phyloP scores from a whole-genome alignment of 2,888 invertebrate genomes.

The Netelia inedita region DNA sequence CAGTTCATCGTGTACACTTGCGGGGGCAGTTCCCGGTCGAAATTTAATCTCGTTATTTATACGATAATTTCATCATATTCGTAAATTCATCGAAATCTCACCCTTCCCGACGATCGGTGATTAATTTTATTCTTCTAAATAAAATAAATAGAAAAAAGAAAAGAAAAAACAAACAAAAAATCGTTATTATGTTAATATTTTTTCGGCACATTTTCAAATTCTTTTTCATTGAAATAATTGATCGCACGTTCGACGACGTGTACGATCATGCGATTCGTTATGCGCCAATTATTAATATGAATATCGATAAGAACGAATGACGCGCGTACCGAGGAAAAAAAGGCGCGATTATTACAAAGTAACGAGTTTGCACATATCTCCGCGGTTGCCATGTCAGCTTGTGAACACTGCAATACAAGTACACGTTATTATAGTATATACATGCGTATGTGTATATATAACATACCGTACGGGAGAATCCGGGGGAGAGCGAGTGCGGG shows the following conservation, averaged over 20 bases:
- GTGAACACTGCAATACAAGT: background rate
- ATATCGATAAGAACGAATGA: background rate
- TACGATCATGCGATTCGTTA: too few species aligned
- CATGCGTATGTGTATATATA: background rate
- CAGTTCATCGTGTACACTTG: slow-evolving; percentile 41
- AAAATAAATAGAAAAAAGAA: too few species aligned
- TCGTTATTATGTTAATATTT: too few species aligned
- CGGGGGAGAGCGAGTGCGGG: slow-evolving; percentile 75
- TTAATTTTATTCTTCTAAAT: too few species aligned
- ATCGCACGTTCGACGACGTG: too few species aligned
- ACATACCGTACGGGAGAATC: slow-evolving; percentile 45
- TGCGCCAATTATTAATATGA: too few species aligned
- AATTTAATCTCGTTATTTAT: background rate
- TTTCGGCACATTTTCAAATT: too few species aligned
- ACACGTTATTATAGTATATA: background rate
- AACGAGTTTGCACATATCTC: background rate
- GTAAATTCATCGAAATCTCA: too few species aligned
- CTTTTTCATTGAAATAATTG: too few species aligned
- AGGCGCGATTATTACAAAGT: background rate
- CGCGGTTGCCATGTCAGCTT: slow-evolving; percentile 20
- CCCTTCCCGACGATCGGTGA: too few species aligned
- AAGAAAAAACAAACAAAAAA: too few species aligned
- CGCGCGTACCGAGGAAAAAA: background rate
- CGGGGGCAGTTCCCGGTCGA: slow-evolving; percentile 35
- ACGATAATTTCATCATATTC: background rate